Percentiles rank a stretch among this genome's conserved stretches.
phyloP scores from a whole-genome alignment of 2,113 vertebrate genomes.

The Oreochromis niloticus region DNA sequence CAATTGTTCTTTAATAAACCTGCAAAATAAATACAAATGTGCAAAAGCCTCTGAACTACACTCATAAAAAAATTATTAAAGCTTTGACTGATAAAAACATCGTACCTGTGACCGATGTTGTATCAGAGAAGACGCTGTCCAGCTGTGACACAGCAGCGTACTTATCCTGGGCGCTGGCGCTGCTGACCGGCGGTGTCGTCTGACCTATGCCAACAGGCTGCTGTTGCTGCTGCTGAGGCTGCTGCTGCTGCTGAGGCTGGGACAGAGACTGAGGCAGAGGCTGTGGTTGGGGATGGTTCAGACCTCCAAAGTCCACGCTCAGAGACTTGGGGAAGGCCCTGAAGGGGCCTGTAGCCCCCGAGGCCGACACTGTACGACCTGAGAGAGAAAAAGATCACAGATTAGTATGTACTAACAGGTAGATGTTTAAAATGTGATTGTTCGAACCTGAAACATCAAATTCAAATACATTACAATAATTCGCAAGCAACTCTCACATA shows the following conservation, averaged over 20 bases:
- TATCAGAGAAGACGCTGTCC: conserved; percentile 69
- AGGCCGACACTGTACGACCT: conserved; percentile 71
- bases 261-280: conserved; percentile 42
- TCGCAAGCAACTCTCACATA: not conserved
- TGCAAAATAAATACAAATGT: not conserved
- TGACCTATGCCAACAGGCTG: not conserved
- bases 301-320: conserved; percentile 76
- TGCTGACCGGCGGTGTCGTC: conserved; percentile 4
- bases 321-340: conserved; percentile 77
- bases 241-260: conserved; percentile 21
- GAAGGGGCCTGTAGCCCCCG: conserved; percentile 71
- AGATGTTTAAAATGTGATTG: not conserved
- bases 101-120: conserved; percentile 59
- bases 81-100: not conserved
- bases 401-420: not conserved
- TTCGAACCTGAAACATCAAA: not conserved
- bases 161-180: conserved; percentile 57
- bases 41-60: not conserved
- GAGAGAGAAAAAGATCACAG: not conserved
- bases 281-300: conserved; percentile 49
- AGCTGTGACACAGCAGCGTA: conserved; percentile 76
- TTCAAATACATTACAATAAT: not conserved
- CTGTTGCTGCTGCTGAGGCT: conserved; percentile 28
- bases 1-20: not conserved
- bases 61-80: not conserved